Conservation (phyloP, 2,797 vertebrate genomes). For the Rousettus madagascariensis region DNA sequence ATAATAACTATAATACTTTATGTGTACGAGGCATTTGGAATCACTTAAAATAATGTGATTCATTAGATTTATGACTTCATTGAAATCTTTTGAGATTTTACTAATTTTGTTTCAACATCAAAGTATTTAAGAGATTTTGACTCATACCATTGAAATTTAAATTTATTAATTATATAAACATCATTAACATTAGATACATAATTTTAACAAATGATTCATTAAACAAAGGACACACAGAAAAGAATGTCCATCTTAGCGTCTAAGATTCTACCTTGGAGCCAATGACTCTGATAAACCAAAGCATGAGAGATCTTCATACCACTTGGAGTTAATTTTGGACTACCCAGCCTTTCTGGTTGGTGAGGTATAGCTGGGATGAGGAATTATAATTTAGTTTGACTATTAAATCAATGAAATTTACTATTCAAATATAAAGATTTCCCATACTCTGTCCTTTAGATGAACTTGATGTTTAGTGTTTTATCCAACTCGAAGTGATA, state of each 20-base stretch:
- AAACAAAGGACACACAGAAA: not conserved
- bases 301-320: not conserved
- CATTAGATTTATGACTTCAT: not conserved
- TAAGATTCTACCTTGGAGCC: not conserved
- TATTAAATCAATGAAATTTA: not conserved
- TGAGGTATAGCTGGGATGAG: not conserved
- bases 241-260: not conserved
- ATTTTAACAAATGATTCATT: not conserved
- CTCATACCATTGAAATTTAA: not conserved
- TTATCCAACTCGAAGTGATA: not conserved
- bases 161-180: not conserved
- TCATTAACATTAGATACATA: not conserved
- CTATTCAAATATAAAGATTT: not conserved
- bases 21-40: not conserved
- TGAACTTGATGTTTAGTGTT: not conserved
- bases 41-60: not conserved
- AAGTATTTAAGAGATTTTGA: not conserved
- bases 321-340: not conserved
- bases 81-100: not conserved
- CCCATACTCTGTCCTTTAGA: not conserved
- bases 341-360: not conserved
- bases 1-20: not conserved
- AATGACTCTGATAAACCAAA: not conserved
- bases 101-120: not conserved
- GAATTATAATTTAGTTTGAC: not conserved